These are phyloP conservation scores for Rattus rattus DNA, from an alignment of 2,113 vertebrate genomes.

Conservation along the genomic window DNA sequence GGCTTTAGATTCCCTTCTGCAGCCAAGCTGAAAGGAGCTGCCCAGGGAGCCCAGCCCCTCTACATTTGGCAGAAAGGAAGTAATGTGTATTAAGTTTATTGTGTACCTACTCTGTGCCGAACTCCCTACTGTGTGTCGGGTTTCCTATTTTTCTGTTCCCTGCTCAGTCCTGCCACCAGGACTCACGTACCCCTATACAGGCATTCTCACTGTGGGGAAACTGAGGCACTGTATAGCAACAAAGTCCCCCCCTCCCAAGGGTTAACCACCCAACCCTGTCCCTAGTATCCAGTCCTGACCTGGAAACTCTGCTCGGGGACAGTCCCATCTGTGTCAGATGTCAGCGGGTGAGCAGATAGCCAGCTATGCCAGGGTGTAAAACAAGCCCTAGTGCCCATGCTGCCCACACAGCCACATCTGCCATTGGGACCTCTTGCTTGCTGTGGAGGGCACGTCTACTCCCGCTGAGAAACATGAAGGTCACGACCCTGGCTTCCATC, in stretches of 20 bases:
- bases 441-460: constrained; percentile 85
- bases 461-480: constrained; percentile 89
- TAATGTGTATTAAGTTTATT: accelerated
- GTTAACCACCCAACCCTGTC: no score
- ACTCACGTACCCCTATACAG: not conserved
- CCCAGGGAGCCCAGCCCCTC: not conserved
- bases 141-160: not conserved
- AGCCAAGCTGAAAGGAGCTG: not conserved
- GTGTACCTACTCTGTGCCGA: not conserved
- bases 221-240: not conserved
- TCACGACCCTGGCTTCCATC: constrained; percentile 88
- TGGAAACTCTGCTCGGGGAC: not conserved
- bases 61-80: not conserved
- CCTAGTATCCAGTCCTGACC: not conserved
- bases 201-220: not conserved
- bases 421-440: constrained; percentile 89
- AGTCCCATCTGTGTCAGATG: not conserved
- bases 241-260: not conserved
- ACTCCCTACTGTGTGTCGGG: not conserved
- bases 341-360: not conserved
- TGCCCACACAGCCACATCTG: constrained; percentile 81
- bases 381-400: not conserved
- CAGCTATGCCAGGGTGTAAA: constrained; percentile 60
- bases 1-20: not conserved
- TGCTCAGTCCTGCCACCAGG: not conserved